Conservation (phyloP, 2,113 vertebrate species). For the Brienomyrus brachyistius region DNA sequence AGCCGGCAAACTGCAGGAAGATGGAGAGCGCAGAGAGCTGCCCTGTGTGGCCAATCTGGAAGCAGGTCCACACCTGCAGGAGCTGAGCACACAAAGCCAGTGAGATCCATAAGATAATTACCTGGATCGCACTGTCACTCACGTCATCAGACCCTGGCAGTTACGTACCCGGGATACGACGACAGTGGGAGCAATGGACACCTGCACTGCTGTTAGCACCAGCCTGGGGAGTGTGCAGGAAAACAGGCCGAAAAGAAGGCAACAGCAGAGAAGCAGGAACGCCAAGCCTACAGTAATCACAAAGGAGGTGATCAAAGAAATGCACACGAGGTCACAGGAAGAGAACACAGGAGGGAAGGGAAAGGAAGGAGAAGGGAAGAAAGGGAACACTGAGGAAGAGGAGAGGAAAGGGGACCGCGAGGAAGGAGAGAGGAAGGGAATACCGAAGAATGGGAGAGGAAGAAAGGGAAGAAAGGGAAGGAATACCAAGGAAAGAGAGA, state of each 20-base stretch:
- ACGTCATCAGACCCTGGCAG: not conserved
- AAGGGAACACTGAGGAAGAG: not conserved
- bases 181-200: conserved; percentile 54
- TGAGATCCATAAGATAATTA: not conserved
- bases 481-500: not conserved
- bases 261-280: conserved; percentile 42
- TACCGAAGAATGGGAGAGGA: no score
- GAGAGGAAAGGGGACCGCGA: not conserved
- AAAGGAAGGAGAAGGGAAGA: not conserved
- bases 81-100: conserved; percentile 45
- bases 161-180: conserved; percentile 62
- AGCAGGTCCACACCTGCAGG: conserved; percentile 64
- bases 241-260: conserved; percentile 50
- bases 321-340: not conserved
- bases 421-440: not conserved
- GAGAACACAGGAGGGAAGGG: not conserved
- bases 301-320: not conserved
- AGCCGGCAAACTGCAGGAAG: conserved; percentile 59
- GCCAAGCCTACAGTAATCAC: conserved; percentile 38
- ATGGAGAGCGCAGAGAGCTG: conserved; percentile 68
- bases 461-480: not conserved
- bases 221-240: conserved; percentile 42
- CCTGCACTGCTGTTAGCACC: conserved; percentile 53
- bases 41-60: conserved; percentile 62
- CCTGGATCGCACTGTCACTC: not conserved